Base-by-base conservation (phyloP, 2,113 vertebrate genomes). In the Corapipo altera region DNA sequence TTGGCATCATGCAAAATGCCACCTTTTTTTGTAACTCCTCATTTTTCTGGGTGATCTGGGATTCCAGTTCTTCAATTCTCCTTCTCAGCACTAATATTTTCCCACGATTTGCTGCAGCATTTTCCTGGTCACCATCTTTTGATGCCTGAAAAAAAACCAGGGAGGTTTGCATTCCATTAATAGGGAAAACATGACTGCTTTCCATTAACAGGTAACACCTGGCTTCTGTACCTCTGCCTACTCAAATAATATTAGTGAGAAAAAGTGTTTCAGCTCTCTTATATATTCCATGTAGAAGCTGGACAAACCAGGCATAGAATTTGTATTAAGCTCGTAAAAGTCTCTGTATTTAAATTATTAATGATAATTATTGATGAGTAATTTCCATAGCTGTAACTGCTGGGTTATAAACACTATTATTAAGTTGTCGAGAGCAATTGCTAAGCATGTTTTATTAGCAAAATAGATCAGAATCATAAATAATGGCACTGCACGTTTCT, bases 31-130 rank as follows among this genome's bases (percentile, higher is more conserved):
- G 94, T 78, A 99, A 96, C 11, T 99, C 98, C 78, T 97, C 94
- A 82, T 98, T 97, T 97, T 97, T 98, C 12, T 97, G 97, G 8
- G 91, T 49, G n/a, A 99, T 97, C 85, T 98, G 98, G 20, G 98
- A 96, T 85, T 99, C 99, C 8, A 99, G 95, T 41, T 99, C 99
- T 91, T 99, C 98, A 4, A 98, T 97, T 74, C 98, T 99, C 97
- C 98, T 99, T 96, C 97, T 99, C 49, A 99, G 96, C 46, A 99
- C 73, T 23, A 99, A 66, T 35, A 99, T 98, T 94, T 99, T 99
- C 5, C 98, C 99, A 70, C 99, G 97, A 77, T 96, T 99, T 57
- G 99, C 98, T 5, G 98, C 97, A 61, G 97, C 95, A 16, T 98
- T 98, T 33, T 99, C 98, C 32, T 97, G 97, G 35, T 98, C 98